Percentiles rank a stretch among this genome's conserved stretches.
Conservation (phyloP, 2,888 invertebrate genomes). For the Cheilosia impressa region DNA sequence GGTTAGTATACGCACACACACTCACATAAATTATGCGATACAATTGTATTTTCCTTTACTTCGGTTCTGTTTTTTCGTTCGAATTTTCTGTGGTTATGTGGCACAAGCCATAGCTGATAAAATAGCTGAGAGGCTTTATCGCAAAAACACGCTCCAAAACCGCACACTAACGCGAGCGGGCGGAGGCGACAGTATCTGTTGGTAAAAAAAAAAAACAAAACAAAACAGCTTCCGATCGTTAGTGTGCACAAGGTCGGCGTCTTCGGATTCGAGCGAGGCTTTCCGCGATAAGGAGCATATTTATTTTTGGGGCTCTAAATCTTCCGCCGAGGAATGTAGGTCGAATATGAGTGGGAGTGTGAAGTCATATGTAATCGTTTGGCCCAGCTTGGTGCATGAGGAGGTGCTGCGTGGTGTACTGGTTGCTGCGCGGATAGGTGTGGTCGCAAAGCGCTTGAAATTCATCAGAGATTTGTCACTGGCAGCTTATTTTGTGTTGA, state of each 20-base stretch:
- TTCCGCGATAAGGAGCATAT: constrained; percentile 44
- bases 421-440: background rate
- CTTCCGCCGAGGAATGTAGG: constrained; percentile 38
- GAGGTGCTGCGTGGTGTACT: background rate
- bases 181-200: constrained; percentile 39
- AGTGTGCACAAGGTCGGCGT: constrained; percentile 62
- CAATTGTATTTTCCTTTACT: background rate
- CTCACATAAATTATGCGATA: constrained; percentile 46
- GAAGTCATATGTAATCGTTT: constrained; percentile 1
- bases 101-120: constrained; percentile 69
- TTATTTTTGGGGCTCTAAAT: constrained; percentile 23
- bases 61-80: background rate
- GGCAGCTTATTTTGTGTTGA: no score
- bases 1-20: constrained; percentile 85
- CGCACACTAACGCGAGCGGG: constrained; percentile 46
- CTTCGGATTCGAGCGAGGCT: constrained; percentile 38
- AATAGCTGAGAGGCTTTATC: constrained; percentile 53
- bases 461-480: no score
- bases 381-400: background rate
- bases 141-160: constrained; percentile 70
- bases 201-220: constrained; percentile 5
- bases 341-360: constrained; percentile 11
- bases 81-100: constrained; percentile 56
- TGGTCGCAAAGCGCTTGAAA: background rate
- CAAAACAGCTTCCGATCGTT: constrained; percentile 46